Base-by-base conservation (phyloP, 2,113 vertebrate genomes). In the Protobothrops mucrosquamatus region DNA sequence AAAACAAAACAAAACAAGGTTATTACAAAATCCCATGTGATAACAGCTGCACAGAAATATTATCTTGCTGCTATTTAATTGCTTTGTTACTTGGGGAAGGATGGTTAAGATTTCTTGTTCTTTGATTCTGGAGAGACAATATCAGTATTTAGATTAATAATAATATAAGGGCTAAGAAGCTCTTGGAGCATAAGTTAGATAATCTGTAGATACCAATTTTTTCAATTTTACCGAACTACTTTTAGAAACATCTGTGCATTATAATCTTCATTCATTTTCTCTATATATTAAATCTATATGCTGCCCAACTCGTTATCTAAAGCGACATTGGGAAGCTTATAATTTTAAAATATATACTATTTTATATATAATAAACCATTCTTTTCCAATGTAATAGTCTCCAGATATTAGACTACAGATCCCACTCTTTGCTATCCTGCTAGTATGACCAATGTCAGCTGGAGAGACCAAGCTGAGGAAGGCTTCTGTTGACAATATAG, bases 1-100 rank as follows among this genome's bases (percentile, higher is more conserved):
- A 98, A 92, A 98, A 96, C 94, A 94, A n/a, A 15, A 39, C 20
- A 64, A 39, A 18, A 12, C 0, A 11, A 39, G 56, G 52, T 51
- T 93, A 43, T 55, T 89, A 23, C n/a, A 29, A 10, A 3, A 52
- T 54, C 15, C 6, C 39, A 54, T 3, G 85, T 51, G 2, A n/a
- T 20, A 15, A 81, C 81, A 11, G 4, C 61, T 92, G 86, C n/a
- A 69, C 61, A 52, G 59, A 59, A 91, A 6, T 7, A 23, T 55
- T 91, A 92, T 57, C 39, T 90, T 88, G 59, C 61, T 90, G 55
- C 6, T 18, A 11, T 69, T 52, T 34, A 51, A 92, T 2, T 92
- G 26, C 0, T 1, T 1, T 87, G 9, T 48, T 95, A 64, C 52
- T 57, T 46, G 15, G 3, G 56, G 85, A 10, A 0, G 0, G 29